Base-by-base conservation (phyloP, 64 coral and sea anemone species). In the Hydrozoanthus tunicans region DNA sequence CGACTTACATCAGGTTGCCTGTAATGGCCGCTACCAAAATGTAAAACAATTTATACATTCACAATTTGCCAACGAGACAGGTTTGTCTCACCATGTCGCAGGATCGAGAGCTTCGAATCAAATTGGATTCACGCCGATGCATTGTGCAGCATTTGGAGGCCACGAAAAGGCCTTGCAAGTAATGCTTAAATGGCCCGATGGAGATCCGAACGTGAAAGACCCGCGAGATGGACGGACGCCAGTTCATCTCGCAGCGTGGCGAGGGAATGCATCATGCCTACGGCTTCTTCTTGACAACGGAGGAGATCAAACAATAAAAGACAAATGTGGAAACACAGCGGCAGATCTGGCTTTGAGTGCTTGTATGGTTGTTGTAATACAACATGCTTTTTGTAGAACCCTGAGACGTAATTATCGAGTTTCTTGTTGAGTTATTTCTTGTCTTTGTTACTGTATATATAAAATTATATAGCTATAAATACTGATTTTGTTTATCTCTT, bases 241-340 rank as follows among this genome's bases (percentile, higher is more conserved):
- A 5, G 91, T 96, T 64, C 94, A 96, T 78, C 59, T 96, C 56
- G 94, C 94, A 10, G 94, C 94, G 5, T 93, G 86, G 91, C 90
- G 77, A 15, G 91, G 86, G 6, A 73, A 85, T 13, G 64, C 15
- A 0, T 80, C 25, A 15, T 92, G 91, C 73, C 53, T 96, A 15
- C 65, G 27, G 12, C 90, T 93, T 43, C 78, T 96, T 14, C 75
- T 96, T 7, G 86, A 68, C 8, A 77, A 96, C 43, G 94, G 88
- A 32, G 94, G 94, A 9, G 43, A 83, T 13, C 24, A 73, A 8
- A 67, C 59, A 11, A 12, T 85, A 77, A 27, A 82, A 55, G 94
- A 96, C 79, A 8, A 17, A 4, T 11, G 11, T 11, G 86, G 72
- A 13, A 1, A 9, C 9, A 93, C 80, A 32, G 84, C 94, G 4